Conservation (phyloP, 2,888 invertebrate genomes). For the Standfussiana lucernea region DNA sequence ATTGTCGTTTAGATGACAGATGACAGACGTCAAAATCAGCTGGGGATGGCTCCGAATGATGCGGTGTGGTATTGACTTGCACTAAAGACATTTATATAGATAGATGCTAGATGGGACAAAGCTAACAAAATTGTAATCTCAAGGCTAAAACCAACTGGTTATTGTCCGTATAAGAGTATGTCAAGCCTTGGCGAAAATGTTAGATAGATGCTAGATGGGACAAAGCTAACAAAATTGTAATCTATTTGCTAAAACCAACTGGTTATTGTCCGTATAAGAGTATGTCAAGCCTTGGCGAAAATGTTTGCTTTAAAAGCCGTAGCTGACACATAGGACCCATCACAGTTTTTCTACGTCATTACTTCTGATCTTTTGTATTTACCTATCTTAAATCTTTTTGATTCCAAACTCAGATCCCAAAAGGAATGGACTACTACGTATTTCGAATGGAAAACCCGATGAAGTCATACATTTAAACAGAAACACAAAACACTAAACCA, state of each 20-base stretch:
- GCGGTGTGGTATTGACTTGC: neutral
- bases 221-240: neutral
- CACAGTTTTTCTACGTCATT: neutral
- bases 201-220: neutral
- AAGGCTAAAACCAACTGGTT: neutral
- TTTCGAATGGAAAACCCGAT: slow-evolving; percentile 1
- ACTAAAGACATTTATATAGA: neutral
- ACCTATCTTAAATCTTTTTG: neutral
- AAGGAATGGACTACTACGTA: neutral
- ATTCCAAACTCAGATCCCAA: neutral
- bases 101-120: neutral
- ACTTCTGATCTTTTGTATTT: neutral
- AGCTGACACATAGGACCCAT: neutral
- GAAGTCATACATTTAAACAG: slow-evolving; percentile 31
- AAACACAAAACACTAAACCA: slow-evolving; percentile 29
- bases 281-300: neutral
- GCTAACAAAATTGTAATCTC: neutral
- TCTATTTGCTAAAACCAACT: neutral
- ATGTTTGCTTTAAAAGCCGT: neutral
- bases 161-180: neutral
- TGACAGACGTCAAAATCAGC: neutral
- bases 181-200: neutral
- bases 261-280: neutral
- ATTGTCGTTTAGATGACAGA: slow-evolving; percentile 11
- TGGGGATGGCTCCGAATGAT: neutral